These are phyloP conservation scores for Halcyon leucocephala DNA, from an alignment of 2,797 vertebrate genomes.

Conservation along the genomic window DNA sequence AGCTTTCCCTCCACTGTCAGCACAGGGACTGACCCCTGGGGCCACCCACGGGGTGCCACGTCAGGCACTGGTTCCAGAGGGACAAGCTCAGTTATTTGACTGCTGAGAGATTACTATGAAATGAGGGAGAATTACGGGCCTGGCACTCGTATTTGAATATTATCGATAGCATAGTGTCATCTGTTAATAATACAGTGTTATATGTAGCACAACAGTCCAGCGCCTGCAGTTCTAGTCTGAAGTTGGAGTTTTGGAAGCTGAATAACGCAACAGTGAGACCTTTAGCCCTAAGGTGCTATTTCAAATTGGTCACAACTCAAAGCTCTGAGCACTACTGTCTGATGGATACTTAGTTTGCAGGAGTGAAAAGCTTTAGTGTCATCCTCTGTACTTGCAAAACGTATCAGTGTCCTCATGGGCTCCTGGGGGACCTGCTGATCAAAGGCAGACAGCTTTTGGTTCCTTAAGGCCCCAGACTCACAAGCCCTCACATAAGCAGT, in stretches of 20 bases:
- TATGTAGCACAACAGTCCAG: neutral
- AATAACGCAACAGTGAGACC: neutral
- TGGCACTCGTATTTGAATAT: neutral
- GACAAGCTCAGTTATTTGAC: neutral
- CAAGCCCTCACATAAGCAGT: neutral
- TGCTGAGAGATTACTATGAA: neutral
- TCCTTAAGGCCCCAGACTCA: neutral
- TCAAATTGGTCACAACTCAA: neutral
- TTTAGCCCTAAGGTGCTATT: neutral
- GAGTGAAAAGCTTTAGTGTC: neutral
- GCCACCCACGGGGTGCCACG: neutral
- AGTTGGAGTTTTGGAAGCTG: neutral
- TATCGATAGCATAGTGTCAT: conserved; percentile 1
- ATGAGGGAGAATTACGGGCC: conserved; percentile 5
- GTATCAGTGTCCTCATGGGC: neutral
- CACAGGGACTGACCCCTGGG: neutral
- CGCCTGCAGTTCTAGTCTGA: neutral
- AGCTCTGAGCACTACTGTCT: neutral
- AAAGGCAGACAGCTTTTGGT: neutral
- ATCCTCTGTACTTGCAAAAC: neutral
- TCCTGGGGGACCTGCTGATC: neutral
- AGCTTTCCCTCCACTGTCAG: neutral
- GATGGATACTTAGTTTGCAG: neutral
- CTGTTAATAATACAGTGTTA: neutral
- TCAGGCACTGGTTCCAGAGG: neutral